These are phyloP conservation scores for Miniopterus natalensis DNA, from an alignment of 2,113 vertebrate genomes.

Conservation along the genomic window DNA sequence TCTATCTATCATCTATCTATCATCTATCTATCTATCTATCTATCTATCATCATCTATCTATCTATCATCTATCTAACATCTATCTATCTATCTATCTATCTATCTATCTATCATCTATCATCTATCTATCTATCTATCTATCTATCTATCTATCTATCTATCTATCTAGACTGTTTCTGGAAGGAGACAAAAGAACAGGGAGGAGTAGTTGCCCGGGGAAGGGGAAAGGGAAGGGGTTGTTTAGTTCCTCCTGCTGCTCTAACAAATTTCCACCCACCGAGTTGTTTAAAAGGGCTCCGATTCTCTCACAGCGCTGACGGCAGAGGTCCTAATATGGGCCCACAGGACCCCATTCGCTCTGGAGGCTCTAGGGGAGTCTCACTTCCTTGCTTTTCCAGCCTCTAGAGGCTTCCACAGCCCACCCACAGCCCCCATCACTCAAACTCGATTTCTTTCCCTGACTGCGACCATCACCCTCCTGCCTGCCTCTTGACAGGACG, in stretches of 20 bases:
- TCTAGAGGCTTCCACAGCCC: fast-evolving
- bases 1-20: background rate
- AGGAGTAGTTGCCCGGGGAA: background rate
- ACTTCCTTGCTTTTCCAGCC: background rate
- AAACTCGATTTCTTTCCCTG: background rate
- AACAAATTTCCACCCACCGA: background rate
- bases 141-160: background rate
- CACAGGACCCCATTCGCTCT: background rate
- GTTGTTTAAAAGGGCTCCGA: background rate
- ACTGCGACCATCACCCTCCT: background rate
- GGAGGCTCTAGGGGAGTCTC: no score
- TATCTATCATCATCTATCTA: background rate
- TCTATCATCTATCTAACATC: background rate
- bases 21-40: background rate
- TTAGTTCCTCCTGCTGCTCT: background rate
- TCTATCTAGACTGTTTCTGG: background rate
- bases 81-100: background rate
- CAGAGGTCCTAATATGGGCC: background rate
- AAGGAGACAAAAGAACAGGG: background rate
- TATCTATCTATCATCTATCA: background rate
- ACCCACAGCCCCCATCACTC: background rate
- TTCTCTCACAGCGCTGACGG: background rate
- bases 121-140: background rate
- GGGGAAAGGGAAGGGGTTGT: background rate
- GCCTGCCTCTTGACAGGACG: background rate